Evolutionary conservation across 2,113 vertebrate genomes (phyloP).

Genomic region (Pavo muticus): DNA sequence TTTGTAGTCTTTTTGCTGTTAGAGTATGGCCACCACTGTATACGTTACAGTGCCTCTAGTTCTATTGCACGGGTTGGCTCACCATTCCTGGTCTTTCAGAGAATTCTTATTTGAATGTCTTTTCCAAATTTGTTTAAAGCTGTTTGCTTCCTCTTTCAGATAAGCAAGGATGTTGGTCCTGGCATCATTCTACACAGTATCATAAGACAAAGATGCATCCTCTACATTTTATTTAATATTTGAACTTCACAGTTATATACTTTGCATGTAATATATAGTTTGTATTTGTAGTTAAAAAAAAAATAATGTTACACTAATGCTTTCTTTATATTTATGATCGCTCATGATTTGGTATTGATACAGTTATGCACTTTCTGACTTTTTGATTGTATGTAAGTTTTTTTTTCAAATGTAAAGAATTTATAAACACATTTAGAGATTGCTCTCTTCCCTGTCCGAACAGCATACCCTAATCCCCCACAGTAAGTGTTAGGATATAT

Average conservation of each 20-base stretch:
- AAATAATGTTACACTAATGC: not conserved
- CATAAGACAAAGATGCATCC: fast-evolving
- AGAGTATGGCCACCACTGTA: not conserved
- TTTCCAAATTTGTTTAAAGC: not conserved
- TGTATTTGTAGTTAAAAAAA: not conserved
- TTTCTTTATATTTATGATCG: not conserved
- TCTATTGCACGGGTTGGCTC: fast-evolving
- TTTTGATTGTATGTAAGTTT: not conserved
- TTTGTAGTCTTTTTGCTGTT: fast-evolving
- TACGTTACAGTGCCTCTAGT: not conserved
- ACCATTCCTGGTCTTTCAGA: not conserved
- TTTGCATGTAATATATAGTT: not conserved
- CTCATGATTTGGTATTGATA: not conserved
- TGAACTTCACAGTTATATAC: not conserved
- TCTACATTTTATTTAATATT: fast-evolving
- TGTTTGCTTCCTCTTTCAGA: not conserved
- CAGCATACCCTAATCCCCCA: not conserved
- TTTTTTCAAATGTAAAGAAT: not conserved
- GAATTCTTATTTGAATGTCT: not conserved
- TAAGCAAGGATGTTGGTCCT: not conserved
- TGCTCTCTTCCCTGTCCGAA: not conserved
- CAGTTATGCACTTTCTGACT: not conserved
- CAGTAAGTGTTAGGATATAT: slow-evolving; percentile 31
- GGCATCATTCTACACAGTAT: not conserved
- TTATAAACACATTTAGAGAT: not conserved